Percentiles rank a stretch among this genome's conserved stretches.
These are phyloP conservation scores for Clarias batrachus DNA, from an alignment of 2,113 vertebrate species.

Conservation along the genomic window DNA sequence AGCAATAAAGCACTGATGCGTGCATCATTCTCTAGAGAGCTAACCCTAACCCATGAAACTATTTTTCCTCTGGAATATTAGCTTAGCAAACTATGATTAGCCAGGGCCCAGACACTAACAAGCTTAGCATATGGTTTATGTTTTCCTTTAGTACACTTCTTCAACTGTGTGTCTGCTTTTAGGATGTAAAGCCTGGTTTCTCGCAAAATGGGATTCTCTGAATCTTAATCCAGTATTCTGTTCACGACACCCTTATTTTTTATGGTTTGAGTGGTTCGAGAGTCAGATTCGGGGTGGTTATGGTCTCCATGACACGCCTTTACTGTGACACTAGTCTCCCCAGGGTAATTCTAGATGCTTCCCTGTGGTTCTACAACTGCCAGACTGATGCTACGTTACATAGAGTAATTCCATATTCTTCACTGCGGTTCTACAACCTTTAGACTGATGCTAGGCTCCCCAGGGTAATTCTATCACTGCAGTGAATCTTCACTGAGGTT, in stretches of 20 bases:
- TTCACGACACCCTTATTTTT: not conserved
- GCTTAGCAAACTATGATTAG: not conserved
- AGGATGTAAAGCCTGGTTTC: not conserved
- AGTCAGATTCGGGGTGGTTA: not conserved
- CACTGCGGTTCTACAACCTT: not conserved
- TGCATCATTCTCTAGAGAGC: not conserved
- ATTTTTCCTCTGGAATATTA: not conserved
- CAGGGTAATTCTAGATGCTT: not conserved
- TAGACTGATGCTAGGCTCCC: not conserved
- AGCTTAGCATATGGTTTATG: not conserved
- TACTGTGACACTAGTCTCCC: not conserved
- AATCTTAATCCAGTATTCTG: not conserved
- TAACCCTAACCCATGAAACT: not conserved
- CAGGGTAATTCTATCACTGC: not conserved
- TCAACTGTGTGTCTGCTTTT: not conserved
- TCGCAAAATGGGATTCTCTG: not conserved
- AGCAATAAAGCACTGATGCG: not conserved
- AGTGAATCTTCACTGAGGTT: not conserved
- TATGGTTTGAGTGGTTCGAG: not conserved
- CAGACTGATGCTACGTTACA: not conserved
- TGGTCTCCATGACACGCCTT: not conserved
- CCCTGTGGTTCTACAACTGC: not conserved
- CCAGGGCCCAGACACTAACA: not conserved
- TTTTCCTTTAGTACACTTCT: not conserved
- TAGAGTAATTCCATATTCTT: not conserved